Base-by-base conservation (phyloP, 2,888 invertebrate species). In the Pyrrhia umbra region DNA sequence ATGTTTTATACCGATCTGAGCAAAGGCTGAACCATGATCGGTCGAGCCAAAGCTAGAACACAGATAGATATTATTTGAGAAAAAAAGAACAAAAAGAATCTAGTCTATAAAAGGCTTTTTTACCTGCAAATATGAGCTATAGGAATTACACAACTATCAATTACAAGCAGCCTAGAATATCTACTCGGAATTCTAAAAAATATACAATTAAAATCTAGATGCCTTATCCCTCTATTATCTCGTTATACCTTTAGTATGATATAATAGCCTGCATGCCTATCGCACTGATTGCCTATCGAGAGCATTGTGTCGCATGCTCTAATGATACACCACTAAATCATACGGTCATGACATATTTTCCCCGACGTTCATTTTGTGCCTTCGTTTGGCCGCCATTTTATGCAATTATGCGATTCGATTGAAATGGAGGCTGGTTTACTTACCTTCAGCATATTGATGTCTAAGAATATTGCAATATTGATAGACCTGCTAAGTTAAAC, bases 261-360 rank as follows among this genome's bases (percentile, higher is more conserved):
- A 34, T 34, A n/a, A n/a, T 34, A 34, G n/a, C 34, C 1, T n/a
- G 34, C 13, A 8, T 5, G 34, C 34, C 34, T 30, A 30, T 30
- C 13, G 30, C 30, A 30, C 30, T 30, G 30, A 30, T 30, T 30
- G 30, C 15, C 10, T 27, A n/a, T 34, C 34, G 34, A 34, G 34
- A n/a, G 34, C 34, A 34, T 34, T 34, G n/a, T 34, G 34, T 34
- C 34, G 13, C 34, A 34, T n/a, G 9, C 34, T 34, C 34, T 34
- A 34, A 34, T 34, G 34, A 34, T 9, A 34, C 34, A 9, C 34
- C 13, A 34, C 5, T 34, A 34, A 34, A 34, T 34, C 34, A 34
- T 34, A 34, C n/a, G 34, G 34, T 34, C 34, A 34, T 34, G 34
- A 34, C 34, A 34, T 34, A 34, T 34, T 34, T 34, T n/a, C 34